A percentile compares a stretch with the other conserved stretches of the same genome.
phyloP scores from a whole-genome alignment of 2,888 invertebrate species.

The Ectropis crepuscularia region DNA sequence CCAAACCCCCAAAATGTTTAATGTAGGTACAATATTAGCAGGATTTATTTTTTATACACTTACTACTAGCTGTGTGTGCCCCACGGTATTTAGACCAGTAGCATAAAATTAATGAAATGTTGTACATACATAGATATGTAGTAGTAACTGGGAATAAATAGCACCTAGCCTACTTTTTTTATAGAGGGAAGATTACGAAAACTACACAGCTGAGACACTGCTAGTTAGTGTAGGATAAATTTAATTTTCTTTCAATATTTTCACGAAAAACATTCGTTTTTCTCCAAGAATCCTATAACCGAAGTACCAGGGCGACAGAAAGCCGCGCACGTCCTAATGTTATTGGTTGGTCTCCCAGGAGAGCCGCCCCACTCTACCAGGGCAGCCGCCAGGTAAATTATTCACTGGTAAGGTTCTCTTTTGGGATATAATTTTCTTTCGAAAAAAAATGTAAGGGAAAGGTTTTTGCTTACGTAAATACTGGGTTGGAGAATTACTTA shows the following conservation, averaged over 20 bases:
- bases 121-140: too few species aligned
- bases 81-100: too few species aligned
- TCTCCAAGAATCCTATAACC: constrained; percentile 16
- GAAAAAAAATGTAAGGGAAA: constrained; percentile 12
- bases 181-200: too few species aligned
- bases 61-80: too few species aligned
- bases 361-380: constrained; percentile 24
- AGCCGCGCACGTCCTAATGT: constrained; percentile 73
- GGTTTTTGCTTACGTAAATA: not conserved
- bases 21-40: too few species aligned
- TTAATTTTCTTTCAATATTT: not conserved
- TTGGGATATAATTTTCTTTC: constrained; percentile 24
- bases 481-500: not conserved
- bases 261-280: constrained; percentile 33
- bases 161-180: too few species aligned
- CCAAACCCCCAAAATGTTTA: too few species aligned
- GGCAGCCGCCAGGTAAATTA: constrained; percentile 30
- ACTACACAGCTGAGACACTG: too few species aligned
- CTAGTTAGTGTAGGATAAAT: too few species aligned
- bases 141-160: too few species aligned
- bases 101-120: too few species aligned
- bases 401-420: constrained; percentile 27
- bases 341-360: constrained; percentile 66
- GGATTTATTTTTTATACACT: too few species aligned
- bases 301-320: constrained; percentile 61